Base-by-base conservation (phyloP, 2,888 invertebrate genomes). In the Troglohyphantes excavatus region DNA sequence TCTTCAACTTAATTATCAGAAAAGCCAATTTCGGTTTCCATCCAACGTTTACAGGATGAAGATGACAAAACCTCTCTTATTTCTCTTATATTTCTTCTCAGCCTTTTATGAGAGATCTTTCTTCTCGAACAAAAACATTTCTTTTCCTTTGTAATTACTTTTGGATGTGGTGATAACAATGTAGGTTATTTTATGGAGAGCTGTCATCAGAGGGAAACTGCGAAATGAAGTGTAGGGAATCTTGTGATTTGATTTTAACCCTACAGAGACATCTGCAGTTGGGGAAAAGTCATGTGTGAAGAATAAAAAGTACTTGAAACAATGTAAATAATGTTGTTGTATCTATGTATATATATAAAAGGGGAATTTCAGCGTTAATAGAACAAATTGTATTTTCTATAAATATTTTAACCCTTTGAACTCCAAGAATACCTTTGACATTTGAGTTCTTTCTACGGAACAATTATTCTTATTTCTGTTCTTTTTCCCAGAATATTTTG, bases 21-120 rank as follows among this genome's bases (percentile, higher is more conserved):
- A 70, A 78, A 78, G 61, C 76, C 75, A 86, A 61, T 68, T 86
- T 67, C 33, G 68, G 29, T 26, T 61, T 76, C 23, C 39, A n/a
- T 17, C 53, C 53, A 53, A 53, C 53, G 13, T n/a, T 39, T 53
- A n/a, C 53, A 17, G n/a, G 53, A n/a, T 53, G n/a, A 53, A n/a
- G n/a, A 53, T 53, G 53, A 53, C 53, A 17, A 53, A 53, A 53
- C 5, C 5, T 53, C 53, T 53, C 39, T 53, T 53, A 53, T 53
- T 53, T n/a, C 5, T 53, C 53, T 53, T 53, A 5, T 17, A 13
- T 53, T 53, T n/a, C n/a, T n/a, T n/a, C n/a, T n/a, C n/a, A 17
- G 9, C 53, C 17, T 39, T 11, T 53, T 53, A 53, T 53, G 5
- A n/a, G 53, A n/a, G 17, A 11, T 53, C n/a, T 53, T 53, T 53